Percentiles rank a stretch among this genome's conserved stretches.
phyloP scores from a whole-genome alignment of 2,113 vertebrate species.

The Daubentonia madagascariensis region DNA sequence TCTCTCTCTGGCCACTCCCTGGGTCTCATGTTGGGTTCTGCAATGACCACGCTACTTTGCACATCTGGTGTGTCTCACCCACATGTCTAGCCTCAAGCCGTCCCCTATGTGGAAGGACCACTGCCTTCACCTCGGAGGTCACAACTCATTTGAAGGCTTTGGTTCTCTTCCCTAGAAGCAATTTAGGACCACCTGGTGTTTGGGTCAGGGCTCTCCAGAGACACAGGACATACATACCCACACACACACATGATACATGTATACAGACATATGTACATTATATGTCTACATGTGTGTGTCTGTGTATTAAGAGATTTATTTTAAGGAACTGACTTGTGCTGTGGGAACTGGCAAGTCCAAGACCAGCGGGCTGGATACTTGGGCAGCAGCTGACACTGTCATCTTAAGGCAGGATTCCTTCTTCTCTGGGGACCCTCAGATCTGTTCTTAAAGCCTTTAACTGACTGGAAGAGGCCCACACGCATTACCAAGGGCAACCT shows the following conservation, averaged over 20 bases:
- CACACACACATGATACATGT: not conserved
- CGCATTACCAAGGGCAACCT: no score
- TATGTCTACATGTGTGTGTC: not conserved
- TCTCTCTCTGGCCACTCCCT: not conserved
- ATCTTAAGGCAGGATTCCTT: not conserved
- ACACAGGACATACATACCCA: not conserved
- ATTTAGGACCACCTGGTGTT: not conserved
- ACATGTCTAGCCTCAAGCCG: not conserved
- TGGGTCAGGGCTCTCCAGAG: not conserved
- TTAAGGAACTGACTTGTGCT: not conserved
- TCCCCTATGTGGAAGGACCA: not conserved
- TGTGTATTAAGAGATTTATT: not conserved
- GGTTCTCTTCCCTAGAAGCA: not conserved
- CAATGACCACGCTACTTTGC: accelerated
- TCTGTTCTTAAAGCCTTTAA: not conserved
- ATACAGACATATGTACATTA: no score
- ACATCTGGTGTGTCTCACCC: not conserved
- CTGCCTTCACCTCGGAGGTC: not conserved
- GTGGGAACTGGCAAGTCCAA: not conserved
- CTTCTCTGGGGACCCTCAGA: not conserved
- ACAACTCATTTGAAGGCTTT: not conserved
- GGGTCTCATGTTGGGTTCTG: not conserved
- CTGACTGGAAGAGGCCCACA: not conserved
- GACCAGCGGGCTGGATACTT: no score
- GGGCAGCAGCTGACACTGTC: not conserved